Base-by-base conservation (phyloP, 2,888 invertebrate species). In the Andrena praecox region DNA sequence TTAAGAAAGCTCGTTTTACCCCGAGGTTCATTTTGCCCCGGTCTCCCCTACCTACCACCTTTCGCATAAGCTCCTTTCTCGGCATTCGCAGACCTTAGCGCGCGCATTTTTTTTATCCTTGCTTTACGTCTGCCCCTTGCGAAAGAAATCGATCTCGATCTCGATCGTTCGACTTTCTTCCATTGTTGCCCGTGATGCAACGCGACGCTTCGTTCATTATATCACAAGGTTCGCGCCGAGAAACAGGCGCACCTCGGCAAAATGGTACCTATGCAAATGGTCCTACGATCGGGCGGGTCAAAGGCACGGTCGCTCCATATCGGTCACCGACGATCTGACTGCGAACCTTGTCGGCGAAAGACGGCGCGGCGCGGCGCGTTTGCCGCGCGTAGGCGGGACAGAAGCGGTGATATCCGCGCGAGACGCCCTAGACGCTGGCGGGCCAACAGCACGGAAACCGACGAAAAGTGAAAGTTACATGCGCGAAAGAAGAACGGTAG, bases 401-500 rank as follows among this genome's bases (percentile, higher is more conserved):
- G 5, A 8, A 63, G 8, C 27, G 24, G n/a, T 8, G 69, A 59
- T 80, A 63, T 67, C 35, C 7, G 33, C 20, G 29, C 5, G 56
- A 54, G 7, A 35, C 67, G 62, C 63, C 67, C 70, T 60, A 60
- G 71, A 12, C 56, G 72, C 48, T 52, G 52, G 42, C 70, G 73
- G 62, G 29, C 74, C 59, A 74, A 60, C 42, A 60, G 67, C 52
- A 64, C 31, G 59, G n/a, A 20, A 77, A 59, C 59, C 59, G 50
- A 33, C 68, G 42, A 79, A 31, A 75, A 85, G 86, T 86, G 86
- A 86, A 86, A 86, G 86, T 85, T 68, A 54, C 82, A 64, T 62
- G 81, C 66, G 64, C 66, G 62, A 71, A 83, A 42, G 54, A 35
- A 2, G 66, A 78, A 56, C 54, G 48, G 31, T 50, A 24, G 54